Percentiles rank a stretch among this genome's conserved stretches.
phyloP scores from a whole-genome alignment of 2,888 invertebrate species.

The Nemotelus pantherinus region DNA sequence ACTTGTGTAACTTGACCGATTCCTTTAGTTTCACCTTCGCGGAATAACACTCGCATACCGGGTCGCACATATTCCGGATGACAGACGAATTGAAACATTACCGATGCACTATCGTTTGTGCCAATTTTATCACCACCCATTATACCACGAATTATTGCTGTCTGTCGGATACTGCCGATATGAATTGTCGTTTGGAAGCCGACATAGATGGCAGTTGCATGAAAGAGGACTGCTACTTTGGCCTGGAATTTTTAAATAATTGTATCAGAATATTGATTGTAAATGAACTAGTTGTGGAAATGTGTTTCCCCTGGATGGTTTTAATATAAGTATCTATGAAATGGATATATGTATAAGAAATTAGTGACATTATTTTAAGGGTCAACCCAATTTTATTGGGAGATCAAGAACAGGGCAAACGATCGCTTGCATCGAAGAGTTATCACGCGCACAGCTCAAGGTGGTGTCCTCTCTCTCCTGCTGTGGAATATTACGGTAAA shows the following conservation, averaged over 20 bases:
- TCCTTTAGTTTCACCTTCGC: slow-evolving; percentile 82
- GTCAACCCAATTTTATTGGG: no score
- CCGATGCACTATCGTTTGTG: slow-evolving; percentile 87
- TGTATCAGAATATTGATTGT: no score
- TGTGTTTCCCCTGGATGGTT: no score
- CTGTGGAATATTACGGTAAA: no score
- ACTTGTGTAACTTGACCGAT: slow-evolving; percentile 85
- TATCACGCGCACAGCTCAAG: no score
- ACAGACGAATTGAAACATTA: slow-evolving; percentile 86
- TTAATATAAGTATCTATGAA: background rate
- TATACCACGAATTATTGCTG: slow-evolving; percentile 86
- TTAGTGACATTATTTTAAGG: no score
- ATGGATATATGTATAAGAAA: no score
- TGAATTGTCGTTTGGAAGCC: slow-evolving; percentile 94
- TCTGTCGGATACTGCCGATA: slow-evolving; percentile 94
- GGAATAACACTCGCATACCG: slow-evolving; percentile 81
- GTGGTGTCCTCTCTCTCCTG: no score
- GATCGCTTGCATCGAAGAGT: no score
- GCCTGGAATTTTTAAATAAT: slow-evolving; percentile 72
- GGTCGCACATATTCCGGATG: slow-evolving; percentile 87
- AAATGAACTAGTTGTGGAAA: no score
- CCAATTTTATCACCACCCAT: slow-evolving; percentile 68
- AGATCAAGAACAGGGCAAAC: no score
- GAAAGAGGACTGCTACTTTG: slow-evolving; percentile 87
- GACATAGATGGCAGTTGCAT: slow-evolving; percentile 82